Evolutionary conservation across 2,888 invertebrate species (phyloP).

Genomic region (Odontomyia ornata): DNA sequence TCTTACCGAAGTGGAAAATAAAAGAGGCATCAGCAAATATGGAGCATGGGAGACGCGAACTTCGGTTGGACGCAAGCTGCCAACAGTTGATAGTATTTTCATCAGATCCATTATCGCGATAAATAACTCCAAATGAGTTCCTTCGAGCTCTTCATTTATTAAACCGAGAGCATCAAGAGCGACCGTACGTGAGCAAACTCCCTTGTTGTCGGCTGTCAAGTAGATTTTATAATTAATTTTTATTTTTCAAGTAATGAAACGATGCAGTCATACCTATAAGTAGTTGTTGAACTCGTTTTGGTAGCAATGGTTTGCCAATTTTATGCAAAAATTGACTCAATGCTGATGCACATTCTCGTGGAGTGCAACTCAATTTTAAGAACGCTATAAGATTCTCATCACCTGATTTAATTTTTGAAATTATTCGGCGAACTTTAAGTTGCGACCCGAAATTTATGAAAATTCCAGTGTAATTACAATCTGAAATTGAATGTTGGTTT

Average conservation of each 20-base stretch:
- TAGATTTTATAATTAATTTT: too few species aligned
- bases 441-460: slow-evolving; percentile 49
- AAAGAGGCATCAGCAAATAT: slow-evolving; percentile 47
- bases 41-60: slow-evolving; percentile 49
- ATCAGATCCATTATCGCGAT: slow-evolving; percentile 47
- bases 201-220: slow-evolving; percentile 46
- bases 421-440: slow-evolving; percentile 45
- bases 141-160: slow-evolving; percentile 46
- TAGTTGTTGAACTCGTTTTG: slow-evolving; percentile 48
- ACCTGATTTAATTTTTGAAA: slow-evolving; percentile 47
- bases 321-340: slow-evolving; percentile 45
- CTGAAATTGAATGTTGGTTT: too few species aligned
- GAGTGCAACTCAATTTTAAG: slow-evolving; percentile 44
- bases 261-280: too few species aligned
- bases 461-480: slow-evolving; percentile 46
- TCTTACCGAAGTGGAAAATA: slow-evolving; percentile 45
- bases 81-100: slow-evolving; percentile 48
- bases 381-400: slow-evolving; percentile 46
- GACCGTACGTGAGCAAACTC: slow-evolving; percentile 44
- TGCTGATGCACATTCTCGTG: slow-evolving; percentile 50
- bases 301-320: slow-evolving; percentile 46
- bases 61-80: slow-evolving; percentile 49
- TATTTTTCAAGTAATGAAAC: too few species aligned
- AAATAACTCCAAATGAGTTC: slow-evolving; percentile 45
- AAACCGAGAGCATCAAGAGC: slow-evolving; percentile 49